A percentile compares a stretch with the other conserved stretches of the same genome.
These are phyloP conservation scores for Wasmannia auropunctata DNA, from an alignment of 1,140 invertebrate genomes.

Conservation along the genomic window DNA sequence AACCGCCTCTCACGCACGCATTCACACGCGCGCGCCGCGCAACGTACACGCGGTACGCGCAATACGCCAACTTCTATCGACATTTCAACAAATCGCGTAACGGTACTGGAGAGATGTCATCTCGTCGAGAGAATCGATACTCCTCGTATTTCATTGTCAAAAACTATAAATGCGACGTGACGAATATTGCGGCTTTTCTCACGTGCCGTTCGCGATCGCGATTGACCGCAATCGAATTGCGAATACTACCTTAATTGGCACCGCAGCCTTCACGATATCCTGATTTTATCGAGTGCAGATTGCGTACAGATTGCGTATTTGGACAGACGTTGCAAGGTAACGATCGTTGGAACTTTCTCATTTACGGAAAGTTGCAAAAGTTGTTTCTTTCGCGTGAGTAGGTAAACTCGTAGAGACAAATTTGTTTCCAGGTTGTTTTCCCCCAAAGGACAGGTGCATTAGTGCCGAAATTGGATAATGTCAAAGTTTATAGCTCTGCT, in stretches of 20 bases:
- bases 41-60: not conserved
- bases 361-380: not conserved
- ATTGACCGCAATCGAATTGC: not conserved
- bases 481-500: not conserved
- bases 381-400: not conserved
- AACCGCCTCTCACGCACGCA: not conserved
- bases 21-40: not conserved
- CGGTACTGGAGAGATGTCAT: not conserved
- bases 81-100: not conserved
- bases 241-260: not conserved
- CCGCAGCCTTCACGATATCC: not conserved
- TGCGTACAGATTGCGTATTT: slow-evolving; percentile 1
- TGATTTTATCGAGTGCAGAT: not conserved
- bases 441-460: no score
- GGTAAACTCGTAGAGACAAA: slow-evolving; percentile 1
- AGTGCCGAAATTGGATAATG: not conserved
- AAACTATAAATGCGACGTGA: not conserved
- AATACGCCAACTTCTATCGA: not conserved
- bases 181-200: not conserved
- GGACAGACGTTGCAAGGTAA: not conserved
- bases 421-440: not conserved
- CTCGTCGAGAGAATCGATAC: not conserved
- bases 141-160: not conserved
- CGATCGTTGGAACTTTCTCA: slow-evolving; percentile 8
- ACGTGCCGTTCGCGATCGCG: not conserved